Percentiles rank a stretch among this genome's conserved stretches.
Evolutionary conservation across 2,888 invertebrate species (phyloP).

Genomic region (Drosophila differens): DNA sequence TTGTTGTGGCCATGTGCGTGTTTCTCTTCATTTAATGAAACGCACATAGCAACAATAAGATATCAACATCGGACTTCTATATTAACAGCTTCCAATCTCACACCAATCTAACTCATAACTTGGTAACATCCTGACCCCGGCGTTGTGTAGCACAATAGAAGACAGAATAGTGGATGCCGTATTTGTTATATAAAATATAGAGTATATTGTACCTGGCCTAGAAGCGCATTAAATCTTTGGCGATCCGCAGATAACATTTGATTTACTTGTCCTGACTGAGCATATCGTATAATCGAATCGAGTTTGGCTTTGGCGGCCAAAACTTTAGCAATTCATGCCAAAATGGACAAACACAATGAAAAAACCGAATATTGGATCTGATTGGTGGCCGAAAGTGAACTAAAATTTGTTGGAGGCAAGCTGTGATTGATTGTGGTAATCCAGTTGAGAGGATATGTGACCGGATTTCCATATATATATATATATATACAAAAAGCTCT

Average conservation of each 20-base stretch:
- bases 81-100: not conserved
- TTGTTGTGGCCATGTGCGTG: not conserved
- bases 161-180: not conserved
- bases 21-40: not conserved
- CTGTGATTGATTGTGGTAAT: conserved; percentile 25
- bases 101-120: not conserved
- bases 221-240: not conserved
- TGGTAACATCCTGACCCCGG: not conserved
- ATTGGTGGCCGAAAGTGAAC: conserved; percentile 26
- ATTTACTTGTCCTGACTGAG: conserved; percentile 2
- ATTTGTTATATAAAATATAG: not conserved
- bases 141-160: not conserved
- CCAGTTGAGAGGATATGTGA: conserved; percentile 36
- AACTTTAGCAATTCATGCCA: conserved; percentile 40
- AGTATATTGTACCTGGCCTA: not conserved
- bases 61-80: not conserved
- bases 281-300: conserved; percentile 58
- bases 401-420: conserved; percentile 5
- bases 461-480: conserved; percentile 14
- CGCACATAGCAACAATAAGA: not conserved
- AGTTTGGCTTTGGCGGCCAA: conserved; percentile 26
- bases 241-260: not conserved
- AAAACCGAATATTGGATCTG: not conserved
- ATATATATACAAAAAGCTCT: not conserved
- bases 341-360: conserved; percentile 8